phyloP scores from a whole-genome alignment of 2,113 vertebrate species.

The Opisthocomus hoazin region DNA sequence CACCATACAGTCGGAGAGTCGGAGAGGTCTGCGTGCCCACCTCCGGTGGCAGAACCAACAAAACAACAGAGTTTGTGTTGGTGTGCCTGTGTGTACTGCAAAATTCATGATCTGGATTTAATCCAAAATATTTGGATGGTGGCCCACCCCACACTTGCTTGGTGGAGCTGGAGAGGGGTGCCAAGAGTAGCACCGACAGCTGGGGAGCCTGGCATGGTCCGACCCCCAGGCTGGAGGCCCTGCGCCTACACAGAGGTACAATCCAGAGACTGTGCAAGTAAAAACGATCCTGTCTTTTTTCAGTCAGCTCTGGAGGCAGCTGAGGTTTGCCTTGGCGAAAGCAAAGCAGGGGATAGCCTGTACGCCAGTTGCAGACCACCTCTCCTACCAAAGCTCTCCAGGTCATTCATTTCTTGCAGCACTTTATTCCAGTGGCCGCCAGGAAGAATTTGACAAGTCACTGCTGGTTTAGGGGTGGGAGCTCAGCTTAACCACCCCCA shows the following conservation, averaged over 20 bases:
- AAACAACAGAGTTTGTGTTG: background rate
- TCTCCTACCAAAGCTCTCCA: background rate
- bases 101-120: background rate
- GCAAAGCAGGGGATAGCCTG: background rate
- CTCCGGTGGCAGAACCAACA: background rate
- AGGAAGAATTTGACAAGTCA: background rate
- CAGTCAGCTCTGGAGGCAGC: background rate
- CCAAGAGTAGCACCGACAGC: conserved; percentile 16
- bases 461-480: background rate
- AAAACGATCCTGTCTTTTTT: background rate
- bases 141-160: background rate
- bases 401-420: background rate
- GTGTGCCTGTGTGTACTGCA: background rate
- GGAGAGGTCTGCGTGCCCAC: background rate
- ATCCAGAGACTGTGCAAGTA: background rate
- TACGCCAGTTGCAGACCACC: background rate
- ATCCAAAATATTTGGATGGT: background rate
- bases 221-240: background rate
- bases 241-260: background rate
- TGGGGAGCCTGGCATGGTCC: background rate
- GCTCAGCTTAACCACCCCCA: background rate
- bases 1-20: background rate
- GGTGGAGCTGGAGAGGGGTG: background rate
- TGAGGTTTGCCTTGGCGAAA: background rate
- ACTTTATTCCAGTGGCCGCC: background rate